phyloP scores from a whole-genome alignment of 2,888 invertebrate genomes.

The Eremobia ochroleuca region DNA sequence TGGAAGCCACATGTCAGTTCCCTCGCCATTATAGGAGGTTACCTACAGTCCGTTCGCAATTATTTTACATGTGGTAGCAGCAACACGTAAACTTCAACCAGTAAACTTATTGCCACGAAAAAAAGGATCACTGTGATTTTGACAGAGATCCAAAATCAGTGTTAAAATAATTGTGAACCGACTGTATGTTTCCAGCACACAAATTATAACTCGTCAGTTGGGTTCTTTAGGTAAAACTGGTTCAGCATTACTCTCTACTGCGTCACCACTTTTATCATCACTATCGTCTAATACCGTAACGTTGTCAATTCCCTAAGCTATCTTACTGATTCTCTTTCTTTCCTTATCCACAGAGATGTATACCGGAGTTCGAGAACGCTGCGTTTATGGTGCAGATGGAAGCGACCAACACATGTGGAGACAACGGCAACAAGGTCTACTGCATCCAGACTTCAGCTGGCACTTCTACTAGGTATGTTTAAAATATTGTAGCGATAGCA shows the following conservation, averaged over 20 bases:
- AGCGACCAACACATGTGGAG: slow-evolving; percentile 99
- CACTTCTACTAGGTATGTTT: slow-evolving; percentile 90
- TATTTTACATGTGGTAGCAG: background rate
- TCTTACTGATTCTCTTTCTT: background rate
- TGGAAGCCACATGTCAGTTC: background rate
- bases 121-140: background rate
- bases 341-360: slow-evolving; percentile 93
- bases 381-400: slow-evolving; percentile 97
- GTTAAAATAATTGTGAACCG: background rate
- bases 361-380: slow-evolving; percentile 99
- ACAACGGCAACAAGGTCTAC: slow-evolving; percentile 94
- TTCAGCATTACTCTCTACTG: background rate
- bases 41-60: background rate
- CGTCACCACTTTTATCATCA: background rate
- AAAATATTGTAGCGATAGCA: background rate
- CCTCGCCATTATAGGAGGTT: background rate
- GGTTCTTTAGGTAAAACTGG: background rate
- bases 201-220: background rate
- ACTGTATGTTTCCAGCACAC: background rate
- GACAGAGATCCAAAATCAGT: background rate
- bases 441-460: slow-evolving; percentile 97
- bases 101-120: background rate
- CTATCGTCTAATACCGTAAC: background rate
- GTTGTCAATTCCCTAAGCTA: background rate
- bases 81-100: background rate